Evolutionary conservation across 2,113 vertebrate genomes (phyloP).

Genomic region (Stegastes partitus): DNA sequence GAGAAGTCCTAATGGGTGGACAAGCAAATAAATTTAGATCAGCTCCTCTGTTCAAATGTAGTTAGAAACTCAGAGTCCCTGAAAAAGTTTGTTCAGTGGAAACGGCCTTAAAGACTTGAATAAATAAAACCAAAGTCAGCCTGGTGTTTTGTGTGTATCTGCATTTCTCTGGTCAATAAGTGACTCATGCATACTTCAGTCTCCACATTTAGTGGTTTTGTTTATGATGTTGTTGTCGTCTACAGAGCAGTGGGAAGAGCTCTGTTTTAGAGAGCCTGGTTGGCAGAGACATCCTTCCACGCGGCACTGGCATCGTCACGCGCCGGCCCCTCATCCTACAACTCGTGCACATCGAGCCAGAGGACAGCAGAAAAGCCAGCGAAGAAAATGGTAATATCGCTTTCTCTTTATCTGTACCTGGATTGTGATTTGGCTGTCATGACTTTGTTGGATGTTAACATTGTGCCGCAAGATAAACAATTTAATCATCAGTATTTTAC

Average conservation of each 20-base stretch:
- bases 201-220: background rate
- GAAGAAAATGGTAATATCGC: constrained; percentile 94
- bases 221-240: constrained; percentile 44
- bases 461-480: background rate
- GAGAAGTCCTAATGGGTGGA: background rate
- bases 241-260: constrained; percentile 99
- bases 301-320: constrained; percentile 97
- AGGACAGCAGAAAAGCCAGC: constrained; percentile 91
- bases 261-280: constrained; percentile 98
- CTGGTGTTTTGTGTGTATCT: background rate
- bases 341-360: constrained; percentile 92
- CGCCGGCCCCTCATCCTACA: constrained; percentile 97
- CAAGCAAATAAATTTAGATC: background rate
- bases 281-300: constrained; percentile 93
- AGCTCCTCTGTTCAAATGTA: background rate
- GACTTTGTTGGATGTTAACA: background rate
- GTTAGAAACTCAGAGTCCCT: background rate
- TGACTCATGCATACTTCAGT: background rate
- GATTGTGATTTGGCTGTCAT: background rate
- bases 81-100: background rate
- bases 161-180: background rate
- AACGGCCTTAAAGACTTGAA: background rate
- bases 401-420: background rate
- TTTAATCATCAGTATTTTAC: background rate
- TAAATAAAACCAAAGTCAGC: background rate